phyloP scores from a whole-genome alignment of 2,113 vertebrate genomes.

The Himantopus leucocephalus region DNA sequence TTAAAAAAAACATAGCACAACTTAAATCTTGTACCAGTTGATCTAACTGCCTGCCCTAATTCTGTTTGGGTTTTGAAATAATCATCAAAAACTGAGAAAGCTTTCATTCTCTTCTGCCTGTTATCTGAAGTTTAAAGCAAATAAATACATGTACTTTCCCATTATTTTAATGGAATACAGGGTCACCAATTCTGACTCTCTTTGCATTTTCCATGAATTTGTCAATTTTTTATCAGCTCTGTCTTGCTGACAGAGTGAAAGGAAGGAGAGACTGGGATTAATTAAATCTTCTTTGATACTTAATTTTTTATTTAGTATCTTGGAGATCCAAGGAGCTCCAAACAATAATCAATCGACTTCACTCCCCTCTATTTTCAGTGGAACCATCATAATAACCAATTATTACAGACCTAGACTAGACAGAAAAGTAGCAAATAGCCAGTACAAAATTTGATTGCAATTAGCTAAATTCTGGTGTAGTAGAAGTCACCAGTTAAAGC shows the following conservation, averaged over 20 bases:
- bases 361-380: background rate
- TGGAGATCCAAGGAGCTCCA: background rate
- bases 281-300: constrained; percentile 12
- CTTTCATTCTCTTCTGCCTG: background rate
- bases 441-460: background rate
- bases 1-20: background rate
- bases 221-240: background rate
- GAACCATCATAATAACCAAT: background rate
- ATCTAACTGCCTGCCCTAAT: background rate
- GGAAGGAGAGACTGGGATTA: constrained; percentile 1
- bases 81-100: background rate
- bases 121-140: constrained; percentile 19
- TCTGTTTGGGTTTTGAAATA: background rate
- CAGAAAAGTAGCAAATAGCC: background rate
- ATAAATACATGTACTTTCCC: background rate
- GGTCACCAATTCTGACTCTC: background rate
- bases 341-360: background rate
- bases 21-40: background rate
- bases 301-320: background rate
- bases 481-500: background rate
- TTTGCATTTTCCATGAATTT: background rate
- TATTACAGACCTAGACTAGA: background rate
- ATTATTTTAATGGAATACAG: background rate
- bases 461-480: background rate
- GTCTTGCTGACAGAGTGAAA: background rate